These are phyloP conservation scores for Crenuchus spilurus DNA, from an alignment of 2,797 vertebrate genomes.

Conservation along the genomic window DNA sequence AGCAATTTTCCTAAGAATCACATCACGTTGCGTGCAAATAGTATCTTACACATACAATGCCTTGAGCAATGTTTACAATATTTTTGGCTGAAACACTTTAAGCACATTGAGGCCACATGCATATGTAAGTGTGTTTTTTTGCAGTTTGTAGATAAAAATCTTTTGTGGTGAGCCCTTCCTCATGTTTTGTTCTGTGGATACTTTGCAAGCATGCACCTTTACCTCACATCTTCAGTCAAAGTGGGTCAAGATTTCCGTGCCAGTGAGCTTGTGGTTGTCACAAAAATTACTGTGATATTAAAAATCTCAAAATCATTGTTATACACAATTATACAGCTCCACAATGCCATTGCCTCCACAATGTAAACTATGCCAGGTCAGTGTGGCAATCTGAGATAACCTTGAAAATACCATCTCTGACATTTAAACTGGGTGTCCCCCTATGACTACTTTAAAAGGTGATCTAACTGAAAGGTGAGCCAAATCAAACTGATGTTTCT, in stretches of 20 bases:
- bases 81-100: background rate
- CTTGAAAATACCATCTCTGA: background rate
- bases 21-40: background rate
- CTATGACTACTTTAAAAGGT: background rate
- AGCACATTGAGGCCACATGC: background rate
- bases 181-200: constrained; percentile 30
- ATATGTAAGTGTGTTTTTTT: background rate
- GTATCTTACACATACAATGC: background rate
- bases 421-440: constrained; percentile 17
- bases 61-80: background rate
- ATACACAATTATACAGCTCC: too few species aligned
- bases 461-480: background rate
- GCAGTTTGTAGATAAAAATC: background rate
- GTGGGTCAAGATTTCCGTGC: constrained; percentile 40
- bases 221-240: constrained; percentile 39
- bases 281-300: background rate
- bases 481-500: background rate
- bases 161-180: constrained; percentile 16
- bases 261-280: constrained; percentile 13
- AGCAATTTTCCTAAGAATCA: background rate
- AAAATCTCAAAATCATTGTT: background rate
- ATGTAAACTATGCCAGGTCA: background rate
- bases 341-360: background rate
- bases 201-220: constrained; percentile 17
- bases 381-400: background rate